A percentile compares a stretch with the other conserved stretches of the same genome.
These are phyloP conservation scores for Panthera tigris DNA, from an alignment of 2,113 vertebrate genomes.

Conservation along the genomic window DNA sequence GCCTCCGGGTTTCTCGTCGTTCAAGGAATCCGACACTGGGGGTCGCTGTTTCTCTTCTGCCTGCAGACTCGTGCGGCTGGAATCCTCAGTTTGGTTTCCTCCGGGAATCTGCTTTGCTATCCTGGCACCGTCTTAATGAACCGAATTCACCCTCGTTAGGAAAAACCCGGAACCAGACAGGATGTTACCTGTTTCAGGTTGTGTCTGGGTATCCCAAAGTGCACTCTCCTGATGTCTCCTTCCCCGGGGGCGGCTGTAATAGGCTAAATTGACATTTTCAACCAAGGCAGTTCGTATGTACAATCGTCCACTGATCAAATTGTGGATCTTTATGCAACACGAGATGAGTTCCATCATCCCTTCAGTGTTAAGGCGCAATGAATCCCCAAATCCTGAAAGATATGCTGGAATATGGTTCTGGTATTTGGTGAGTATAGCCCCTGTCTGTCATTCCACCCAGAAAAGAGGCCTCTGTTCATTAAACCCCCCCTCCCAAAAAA, in stretches of 20 bases:
- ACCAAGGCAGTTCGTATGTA: not conserved
- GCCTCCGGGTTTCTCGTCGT: not conserved
- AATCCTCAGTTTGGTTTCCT: not conserved
- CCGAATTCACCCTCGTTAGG: not conserved
- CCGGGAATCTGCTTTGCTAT: not conserved
- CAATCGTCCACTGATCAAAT: not conserved
- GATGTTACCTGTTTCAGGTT: not conserved
- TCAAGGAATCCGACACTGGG: not conserved
- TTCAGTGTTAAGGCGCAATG: accelerated
- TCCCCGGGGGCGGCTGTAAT: not conserved
- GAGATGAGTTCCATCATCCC: not conserved
- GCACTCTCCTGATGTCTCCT: accelerated
- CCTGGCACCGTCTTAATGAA: not conserved
- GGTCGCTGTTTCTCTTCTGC: conserved; percentile 34
- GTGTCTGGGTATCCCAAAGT: not conserved
- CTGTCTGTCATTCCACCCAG: not conserved
- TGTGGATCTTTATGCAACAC: not conserved
- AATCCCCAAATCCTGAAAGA: not conserved
- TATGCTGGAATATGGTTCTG: accelerated
- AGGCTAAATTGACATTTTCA: not conserved
- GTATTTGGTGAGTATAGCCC: not conserved
- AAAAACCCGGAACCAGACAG: not conserved
- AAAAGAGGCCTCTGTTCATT: not conserved
- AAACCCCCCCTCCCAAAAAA: not conserved
- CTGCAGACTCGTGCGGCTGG: not conserved